A percentile compares a stretch with the other conserved stretches of the same genome.
phyloP scores from a whole-genome alignment of 2,888 invertebrate genomes.

The Apoda limacodes region DNA sequence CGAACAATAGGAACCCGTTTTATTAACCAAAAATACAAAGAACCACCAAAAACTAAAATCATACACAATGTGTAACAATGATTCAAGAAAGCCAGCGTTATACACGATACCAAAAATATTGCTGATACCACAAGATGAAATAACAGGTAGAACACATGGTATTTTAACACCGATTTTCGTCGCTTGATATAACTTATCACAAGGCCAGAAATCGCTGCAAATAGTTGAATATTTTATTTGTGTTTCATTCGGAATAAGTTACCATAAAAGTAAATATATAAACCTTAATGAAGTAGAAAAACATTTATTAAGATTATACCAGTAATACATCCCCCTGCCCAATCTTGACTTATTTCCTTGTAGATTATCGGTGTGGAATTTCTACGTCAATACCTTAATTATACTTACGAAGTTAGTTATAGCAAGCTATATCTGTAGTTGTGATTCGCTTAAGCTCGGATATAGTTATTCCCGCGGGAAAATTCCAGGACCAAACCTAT shows the following conservation, averaged over 20 bases:
- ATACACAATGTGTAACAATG: slow-evolving; percentile 23
- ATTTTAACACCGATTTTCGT: slow-evolving; percentile 29
- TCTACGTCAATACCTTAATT: too few species aligned
- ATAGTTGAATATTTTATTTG: slow-evolving; percentile 31
- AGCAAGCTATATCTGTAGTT: too few species aligned
- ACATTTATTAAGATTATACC: slow-evolving; percentile 29
- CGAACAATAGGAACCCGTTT: too few species aligned
- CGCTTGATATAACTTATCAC: slow-evolving; percentile 34
- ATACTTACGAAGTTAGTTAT: too few species aligned
- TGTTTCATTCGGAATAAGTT: not conserved
- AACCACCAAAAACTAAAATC: slow-evolving; percentile 23
- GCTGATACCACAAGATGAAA: slow-evolving; percentile 35
- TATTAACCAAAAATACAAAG: slow-evolving; percentile 32
- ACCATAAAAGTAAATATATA: too few species aligned
- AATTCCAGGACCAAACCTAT: too few species aligned
- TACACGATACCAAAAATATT: slow-evolving; percentile 28
- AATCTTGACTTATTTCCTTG: too few species aligned
- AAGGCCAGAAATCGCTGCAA: slow-evolving; percentile 37
- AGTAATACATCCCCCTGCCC: too few species aligned
- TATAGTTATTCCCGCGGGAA: too few species aligned
- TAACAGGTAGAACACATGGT: slow-evolving; percentile 36
- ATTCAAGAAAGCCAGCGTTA: slow-evolving; percentile 31
- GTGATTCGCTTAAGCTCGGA: too few species aligned
- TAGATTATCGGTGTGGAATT: too few species aligned
- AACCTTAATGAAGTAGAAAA: slow-evolving; percentile 25